Conservation (phyloP, 1,140 invertebrate genomes). For the Heliconius eleuchia region DNA sequence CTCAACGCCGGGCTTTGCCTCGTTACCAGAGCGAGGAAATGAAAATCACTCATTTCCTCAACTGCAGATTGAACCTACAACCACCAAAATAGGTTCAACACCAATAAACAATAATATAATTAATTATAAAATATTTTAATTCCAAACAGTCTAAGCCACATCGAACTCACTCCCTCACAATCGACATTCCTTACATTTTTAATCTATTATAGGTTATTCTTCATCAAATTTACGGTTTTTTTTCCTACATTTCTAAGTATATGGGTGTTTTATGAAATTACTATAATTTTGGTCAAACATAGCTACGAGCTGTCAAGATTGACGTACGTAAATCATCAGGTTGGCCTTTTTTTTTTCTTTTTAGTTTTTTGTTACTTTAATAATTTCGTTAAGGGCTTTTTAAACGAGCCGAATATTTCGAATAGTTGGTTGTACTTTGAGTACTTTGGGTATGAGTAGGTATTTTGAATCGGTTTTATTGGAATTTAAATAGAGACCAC, state of each 20-base stretch:
- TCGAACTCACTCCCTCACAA: background rate
- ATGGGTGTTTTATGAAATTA: constrained; percentile 76
- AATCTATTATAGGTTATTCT: constrained; percentile 55
- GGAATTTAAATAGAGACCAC: constrained; percentile 64
- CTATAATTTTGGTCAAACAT: constrained; percentile 75
- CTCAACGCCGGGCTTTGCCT: too few relatives aligned
- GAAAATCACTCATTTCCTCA: too few relatives aligned
- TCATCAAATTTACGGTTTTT: constrained; percentile 49
- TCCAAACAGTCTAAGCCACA: too few relatives aligned
- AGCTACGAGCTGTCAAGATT: constrained; percentile 75
- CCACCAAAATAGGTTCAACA: too few relatives aligned
- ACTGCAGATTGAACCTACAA: too few relatives aligned
- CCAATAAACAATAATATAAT: background rate
- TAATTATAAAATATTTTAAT: background rate
- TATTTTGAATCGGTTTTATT: constrained; percentile 62
- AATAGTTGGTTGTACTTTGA: constrained; percentile 60
- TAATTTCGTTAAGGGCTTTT: constrained; percentile 77
- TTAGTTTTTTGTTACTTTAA: constrained; percentile 61
- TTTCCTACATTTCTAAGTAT: constrained; percentile 58
- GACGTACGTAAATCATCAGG: constrained; percentile 75
- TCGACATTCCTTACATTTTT: constrained; percentile 55
- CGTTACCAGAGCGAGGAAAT: too few relatives aligned
- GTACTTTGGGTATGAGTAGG: too few relatives aligned
- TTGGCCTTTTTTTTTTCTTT: constrained; percentile 49
- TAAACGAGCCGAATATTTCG: constrained; percentile 70